Evolutionary conservation across 2,888 invertebrate species (phyloP).

Genomic region (Andrena fulva): DNA sequence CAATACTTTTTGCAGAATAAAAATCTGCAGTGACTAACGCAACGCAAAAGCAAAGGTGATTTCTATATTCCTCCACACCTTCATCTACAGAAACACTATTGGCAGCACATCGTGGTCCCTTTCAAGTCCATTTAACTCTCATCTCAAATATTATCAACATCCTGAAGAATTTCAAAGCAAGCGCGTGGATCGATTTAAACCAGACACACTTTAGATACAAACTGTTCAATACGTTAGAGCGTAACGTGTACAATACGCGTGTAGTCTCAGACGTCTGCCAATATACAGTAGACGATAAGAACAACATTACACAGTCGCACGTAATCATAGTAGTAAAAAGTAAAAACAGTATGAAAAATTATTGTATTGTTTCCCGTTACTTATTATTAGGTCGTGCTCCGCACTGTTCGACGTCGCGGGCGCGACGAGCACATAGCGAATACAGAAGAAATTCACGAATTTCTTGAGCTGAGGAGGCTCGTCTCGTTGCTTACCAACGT

Average conservation of each 20-base stretch:
- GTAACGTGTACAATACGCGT: slow-evolving; percentile 64
- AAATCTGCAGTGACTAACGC: too few relatives aligned
- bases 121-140: too few relatives aligned
- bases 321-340: slow-evolving; percentile 82
- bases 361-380: slow-evolving; percentile 82
- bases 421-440: slow-evolving; percentile 19
- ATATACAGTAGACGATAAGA: slow-evolving; percentile 72
- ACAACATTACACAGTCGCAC: slow-evolving; percentile 78
- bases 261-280: slow-evolving; percentile 21
- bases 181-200: too few relatives aligned
- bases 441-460: neutral
- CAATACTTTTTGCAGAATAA: too few relatives aligned
- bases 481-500: neutral
- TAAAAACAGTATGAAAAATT: slow-evolving; percentile 84
- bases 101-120: too few relatives aligned
- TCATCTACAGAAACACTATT: too few relatives aligned
- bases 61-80: too few relatives aligned
- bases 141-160: too few relatives aligned
- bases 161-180: too few relatives aligned
- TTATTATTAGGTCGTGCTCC: slow-evolving; percentile 78
- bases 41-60: too few relatives aligned
- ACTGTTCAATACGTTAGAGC: slow-evolving; percentile 69
- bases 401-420: slow-evolving; percentile 53
- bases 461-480: too few relatives aligned
- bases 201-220: slow-evolving; percentile 70